phyloP scores from a whole-genome alignment of 2,113 vertebrate genomes.

The Microcebus ravelobensis region DNA sequence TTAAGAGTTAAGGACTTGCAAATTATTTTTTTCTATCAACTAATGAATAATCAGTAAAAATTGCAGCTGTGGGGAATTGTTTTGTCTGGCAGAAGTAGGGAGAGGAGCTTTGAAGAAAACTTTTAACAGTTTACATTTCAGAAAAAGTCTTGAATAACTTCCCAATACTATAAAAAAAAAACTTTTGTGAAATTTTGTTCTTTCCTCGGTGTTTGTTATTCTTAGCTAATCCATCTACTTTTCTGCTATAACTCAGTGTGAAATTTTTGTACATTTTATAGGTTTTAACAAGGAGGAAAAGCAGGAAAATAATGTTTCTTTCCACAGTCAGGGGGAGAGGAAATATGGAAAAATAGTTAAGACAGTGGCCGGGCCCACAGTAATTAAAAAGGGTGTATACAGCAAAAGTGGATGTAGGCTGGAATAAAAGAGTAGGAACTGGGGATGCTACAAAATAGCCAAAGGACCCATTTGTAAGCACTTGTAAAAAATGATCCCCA shows the following conservation, averaged over 20 bases:
- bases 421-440: background rate
- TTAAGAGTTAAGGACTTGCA: background rate
- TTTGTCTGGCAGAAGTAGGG: background rate
- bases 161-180: background rate
- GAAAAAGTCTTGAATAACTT: background rate
- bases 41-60: background rate
- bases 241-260: conserved; percentile 13
- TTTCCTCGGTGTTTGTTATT: background rate
- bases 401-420: background rate
- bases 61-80: background rate
- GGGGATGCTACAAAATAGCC: background rate
- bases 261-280: conserved; percentile 19
- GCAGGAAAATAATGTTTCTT: background rate
- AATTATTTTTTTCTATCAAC: background rate
- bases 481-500: background rate
- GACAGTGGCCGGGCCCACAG: background rate
- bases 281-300: background rate
- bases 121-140: background rate
- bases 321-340: background rate
- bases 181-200: background rate
- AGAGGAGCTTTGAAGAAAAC: background rate
- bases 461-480: background rate
- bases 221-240: background rate
- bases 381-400: background rate
- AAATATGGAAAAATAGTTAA: background rate